Evolutionary conservation across 2,888 invertebrate species (phyloP).

Genomic region (Noctua comes): DNA sequence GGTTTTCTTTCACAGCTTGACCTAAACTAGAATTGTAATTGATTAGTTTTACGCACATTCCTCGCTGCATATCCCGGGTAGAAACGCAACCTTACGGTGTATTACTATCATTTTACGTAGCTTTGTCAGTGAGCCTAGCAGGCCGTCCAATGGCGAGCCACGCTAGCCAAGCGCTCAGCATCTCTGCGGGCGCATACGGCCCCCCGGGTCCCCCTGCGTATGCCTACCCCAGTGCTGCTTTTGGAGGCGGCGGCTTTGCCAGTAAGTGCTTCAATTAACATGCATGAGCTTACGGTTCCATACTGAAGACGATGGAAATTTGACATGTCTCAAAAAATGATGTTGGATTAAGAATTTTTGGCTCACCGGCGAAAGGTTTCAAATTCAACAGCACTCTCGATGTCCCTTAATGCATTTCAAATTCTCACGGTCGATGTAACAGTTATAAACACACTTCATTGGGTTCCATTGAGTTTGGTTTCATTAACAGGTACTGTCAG

Average conservation of each 20-base stretch:
- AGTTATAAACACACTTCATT: not conserved
- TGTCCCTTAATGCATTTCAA: not conserved
- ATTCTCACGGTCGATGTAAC: conserved; percentile 1
- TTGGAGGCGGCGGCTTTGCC: conserved; percentile 1
- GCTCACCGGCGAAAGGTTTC: not conserved
- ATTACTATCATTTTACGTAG: conserved; percentile 43
- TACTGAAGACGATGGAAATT: not conserved
- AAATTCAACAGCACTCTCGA: not conserved
- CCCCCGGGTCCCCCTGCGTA: not conserved
- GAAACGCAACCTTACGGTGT: not conserved
- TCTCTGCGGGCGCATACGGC: not conserved
- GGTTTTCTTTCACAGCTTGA: not conserved
- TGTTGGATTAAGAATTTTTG: not conserved
- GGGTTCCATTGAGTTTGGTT: not conserved
- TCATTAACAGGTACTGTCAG: conserved; percentile 20
- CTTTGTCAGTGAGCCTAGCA: conserved; percentile 56
- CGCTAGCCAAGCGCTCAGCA: conserved; percentile 49
- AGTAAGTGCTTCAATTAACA: conserved; percentile 32
- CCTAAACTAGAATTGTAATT: not conserved
- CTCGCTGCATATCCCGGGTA: not conserved
- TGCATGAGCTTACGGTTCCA: conserved; percentile 7
- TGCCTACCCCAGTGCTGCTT: not conserved
- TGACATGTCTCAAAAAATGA: not conserved
- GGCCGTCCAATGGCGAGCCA: conserved; percentile 52
- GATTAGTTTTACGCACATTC: not conserved